Percentiles rank a stretch among this genome's conserved stretches.
Conservation (phyloP, 1,140 invertebrate genomes). For the Hypsibius dujardini region DNA sequence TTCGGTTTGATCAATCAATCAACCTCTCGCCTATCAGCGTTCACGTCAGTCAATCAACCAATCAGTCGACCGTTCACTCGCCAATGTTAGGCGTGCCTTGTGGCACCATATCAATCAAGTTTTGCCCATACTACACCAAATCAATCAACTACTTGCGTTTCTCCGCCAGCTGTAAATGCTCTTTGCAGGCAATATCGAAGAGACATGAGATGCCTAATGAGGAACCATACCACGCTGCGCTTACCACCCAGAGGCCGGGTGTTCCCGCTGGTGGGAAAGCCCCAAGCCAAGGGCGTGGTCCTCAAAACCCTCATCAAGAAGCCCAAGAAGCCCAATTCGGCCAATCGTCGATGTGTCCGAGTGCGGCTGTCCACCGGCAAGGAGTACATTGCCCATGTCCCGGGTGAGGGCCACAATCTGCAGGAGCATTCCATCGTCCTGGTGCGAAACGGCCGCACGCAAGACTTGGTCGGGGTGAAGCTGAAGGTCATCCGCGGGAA, state of each 20-base stretch:
- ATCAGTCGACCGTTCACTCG: too few species aligned
- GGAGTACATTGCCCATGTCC: constrained; percentile 65
- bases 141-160: background rate
- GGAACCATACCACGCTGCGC: background rate
- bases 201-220: background rate
- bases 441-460: constrained; percentile 54
- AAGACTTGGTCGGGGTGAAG: constrained; percentile 86
- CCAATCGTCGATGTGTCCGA: constrained; percentile 88
- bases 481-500: constrained; percentile 80
- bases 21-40: too few species aligned
- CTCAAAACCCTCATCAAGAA: constrained; percentile 77
- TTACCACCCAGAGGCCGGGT: background rate
- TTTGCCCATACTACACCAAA: background rate
- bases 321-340: constrained; percentile 97
- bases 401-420: constrained; percentile 88
- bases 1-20: too few species aligned
- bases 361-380: constrained; percentile 68
- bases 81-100: background rate
- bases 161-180: background rate
- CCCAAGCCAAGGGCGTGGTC: constrained; percentile 69
- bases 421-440: constrained; percentile 75
- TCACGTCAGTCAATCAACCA: too few species aligned
- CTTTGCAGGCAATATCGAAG: background rate
- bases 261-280: constrained; percentile 50
- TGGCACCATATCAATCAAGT: background rate